Conservation (phyloP, 2,113 vertebrate species). For the Syrmaticus mikado region DNA sequence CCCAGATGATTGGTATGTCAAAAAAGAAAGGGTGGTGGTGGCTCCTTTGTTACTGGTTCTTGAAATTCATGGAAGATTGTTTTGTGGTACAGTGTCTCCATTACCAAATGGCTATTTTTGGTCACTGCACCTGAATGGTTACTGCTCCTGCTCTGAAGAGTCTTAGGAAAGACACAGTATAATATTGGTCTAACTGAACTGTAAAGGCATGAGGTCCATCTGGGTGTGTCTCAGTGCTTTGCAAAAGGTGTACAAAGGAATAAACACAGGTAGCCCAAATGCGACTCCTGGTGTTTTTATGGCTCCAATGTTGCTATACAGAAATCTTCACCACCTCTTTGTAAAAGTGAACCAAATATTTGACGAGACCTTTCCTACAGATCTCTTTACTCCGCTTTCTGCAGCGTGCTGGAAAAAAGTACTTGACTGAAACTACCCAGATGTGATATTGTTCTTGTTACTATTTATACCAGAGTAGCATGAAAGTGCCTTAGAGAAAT, state of each 20-base stretch:
- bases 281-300: background rate
- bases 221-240: background rate
- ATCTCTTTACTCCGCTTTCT: background rate
- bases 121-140: background rate
- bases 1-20: accelerated
- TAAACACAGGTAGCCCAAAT: background rate
- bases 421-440: background rate
- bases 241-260: background rate
- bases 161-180: background rate
- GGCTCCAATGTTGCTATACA: background rate
- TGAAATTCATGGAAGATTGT: background rate
- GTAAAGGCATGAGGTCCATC: background rate
- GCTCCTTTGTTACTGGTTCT: background rate
- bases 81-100: background rate
- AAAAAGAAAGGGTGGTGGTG: accelerated
- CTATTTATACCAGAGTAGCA: background rate
- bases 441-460: background rate
- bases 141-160: background rate
- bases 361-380: background rate
- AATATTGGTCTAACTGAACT: background rate
- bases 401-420: background rate
- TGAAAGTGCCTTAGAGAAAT: background rate
- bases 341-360: background rate
- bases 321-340: background rate
- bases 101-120: background rate